Percentiles rank a stretch among this genome's conserved stretches.
These are phyloP conservation scores for Sarcophaga caerulescens DNA, from an alignment of 2,888 invertebrate genomes.

Conservation along the genomic window DNA sequence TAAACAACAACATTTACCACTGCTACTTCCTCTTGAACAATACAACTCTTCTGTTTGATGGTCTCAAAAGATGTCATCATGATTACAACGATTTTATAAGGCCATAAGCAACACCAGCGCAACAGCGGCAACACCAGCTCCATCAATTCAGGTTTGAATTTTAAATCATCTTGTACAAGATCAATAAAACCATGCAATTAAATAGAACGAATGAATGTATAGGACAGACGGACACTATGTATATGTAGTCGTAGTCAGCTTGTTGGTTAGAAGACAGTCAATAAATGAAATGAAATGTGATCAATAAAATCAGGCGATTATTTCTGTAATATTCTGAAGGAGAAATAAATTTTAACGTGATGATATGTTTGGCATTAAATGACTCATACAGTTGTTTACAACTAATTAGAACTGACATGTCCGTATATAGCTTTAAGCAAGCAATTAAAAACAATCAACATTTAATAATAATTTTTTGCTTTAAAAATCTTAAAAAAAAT, in stretches of 20 bases:
- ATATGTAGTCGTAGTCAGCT: not conserved
- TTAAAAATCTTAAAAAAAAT: not conserved
- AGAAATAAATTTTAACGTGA: constrained; percentile 72
- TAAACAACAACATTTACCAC: constrained; percentile 32
- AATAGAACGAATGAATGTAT: not conserved
- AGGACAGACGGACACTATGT: not conserved
- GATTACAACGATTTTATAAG: constrained; percentile 50
- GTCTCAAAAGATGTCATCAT: constrained; percentile 43
- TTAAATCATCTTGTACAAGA: not conserved
- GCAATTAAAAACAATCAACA: not conserved
- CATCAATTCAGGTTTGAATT: not conserved
- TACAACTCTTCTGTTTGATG: constrained; percentile 12
- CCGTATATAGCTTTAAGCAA: not conserved
- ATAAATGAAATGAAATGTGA: constrained; percentile 54
- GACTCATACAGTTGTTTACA: not conserved
- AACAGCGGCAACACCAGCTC: not conserved
- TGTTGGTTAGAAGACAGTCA: not conserved
- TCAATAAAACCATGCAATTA: not conserved
- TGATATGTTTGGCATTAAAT: constrained; percentile 70
- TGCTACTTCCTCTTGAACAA: not conserved
- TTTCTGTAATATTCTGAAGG: constrained; percentile 75
- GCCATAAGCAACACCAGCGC: constrained; percentile 52
- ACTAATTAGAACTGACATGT: not conserved
- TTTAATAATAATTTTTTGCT: not conserved
- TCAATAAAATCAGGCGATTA: constrained; percentile 73